Evolutionary conservation across 2,888 invertebrate genomes (phyloP), one percentile per base, ranked within the genome.

Genomic region (Himalopsyche anomala): DNA sequence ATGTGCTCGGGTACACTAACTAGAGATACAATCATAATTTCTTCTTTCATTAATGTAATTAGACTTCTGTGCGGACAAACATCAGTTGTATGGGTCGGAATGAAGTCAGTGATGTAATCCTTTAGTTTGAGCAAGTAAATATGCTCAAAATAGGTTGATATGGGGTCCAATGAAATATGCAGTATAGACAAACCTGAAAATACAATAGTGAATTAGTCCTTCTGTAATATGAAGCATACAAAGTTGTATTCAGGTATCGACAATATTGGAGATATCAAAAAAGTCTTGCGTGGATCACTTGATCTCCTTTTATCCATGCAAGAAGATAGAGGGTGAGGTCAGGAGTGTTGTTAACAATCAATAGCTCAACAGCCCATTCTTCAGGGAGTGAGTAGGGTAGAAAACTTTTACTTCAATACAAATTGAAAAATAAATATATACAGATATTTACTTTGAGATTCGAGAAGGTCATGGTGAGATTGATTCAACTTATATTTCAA

Each of bases 121-220:
- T 94, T 28, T 4, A 74, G 74, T 38, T 74, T 74, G 15, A 94
- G 94, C 62, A 97, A 93, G 90, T 95, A 97, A 0, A 95, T 95
- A 90, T 97, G 97, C 90, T 97, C 97, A 9, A 97, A 92, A 91
- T 96, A 97, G 5, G 95, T 93, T 5, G 95, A 94, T 36, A 97
- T 91, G 0, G 96, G 95, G 80, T 95, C 95, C 82, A 96, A 88
- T 38, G 92, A 92, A 9, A 95, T 88, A 79, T 93, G 93, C 56
- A 96, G 90, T 88, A 95, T 94, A 51, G 94, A 94, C 51, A 95
- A 90, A 87, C 94, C 95, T 95, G 90, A 81, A 91, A 91, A 90
- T 28, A 36, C 56, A 79, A 45, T 38, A 79, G 4, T 15, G 51
- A 45, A 11, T 51, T 15, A 11, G 11, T 45, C 8, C 9, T 9